Evolutionary conservation across 2,797 vertebrate species (phyloP).

Genomic region (Catostomus latipinnis): DNA sequence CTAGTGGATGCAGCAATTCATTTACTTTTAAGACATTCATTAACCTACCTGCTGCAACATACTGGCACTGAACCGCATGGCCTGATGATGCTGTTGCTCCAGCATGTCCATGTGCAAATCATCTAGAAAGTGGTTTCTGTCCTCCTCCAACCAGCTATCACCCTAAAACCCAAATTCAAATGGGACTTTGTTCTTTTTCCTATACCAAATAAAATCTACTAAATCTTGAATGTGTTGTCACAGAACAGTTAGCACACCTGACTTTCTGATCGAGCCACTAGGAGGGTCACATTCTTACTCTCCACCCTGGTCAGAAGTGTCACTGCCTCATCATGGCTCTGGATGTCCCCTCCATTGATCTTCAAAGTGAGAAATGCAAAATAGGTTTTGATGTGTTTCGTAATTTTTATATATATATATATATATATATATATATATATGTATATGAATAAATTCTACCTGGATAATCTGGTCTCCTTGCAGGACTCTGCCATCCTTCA

Average conservation of each 20-base stretch:
- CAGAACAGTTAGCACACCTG: conserved; percentile 78
- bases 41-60: conserved; percentile 87
- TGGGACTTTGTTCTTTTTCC: background rate
- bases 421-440: no score
- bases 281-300: conserved; percentile 89
- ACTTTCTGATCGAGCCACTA: conserved; percentile 90
- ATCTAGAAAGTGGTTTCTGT: conserved; percentile 93
- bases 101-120: conserved; percentile 95
- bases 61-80: conserved; percentile 93
- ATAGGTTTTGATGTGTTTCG: background rate
- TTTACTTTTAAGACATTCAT: background rate
- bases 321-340: conserved; percentile 91
- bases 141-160: conserved; percentile 94
- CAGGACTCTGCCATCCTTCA: conserved; percentile 89
- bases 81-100: conserved; percentile 93
- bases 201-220: background rate
- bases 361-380: conserved; percentile 56
- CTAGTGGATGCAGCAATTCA: conserved; percentile 1
- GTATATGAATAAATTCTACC: conserved; percentile 67
- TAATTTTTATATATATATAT: no score
- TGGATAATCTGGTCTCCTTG: conserved; percentile 96
- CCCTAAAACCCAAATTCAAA: conserved; percentile 80
- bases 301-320: conserved; percentile 89
- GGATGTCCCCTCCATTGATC: conserved; percentile 94
- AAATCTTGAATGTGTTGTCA: conserved; percentile 15